Conservation (phyloP, 2,888 invertebrate genomes). For the Glaucopsyche alexis region DNA sequence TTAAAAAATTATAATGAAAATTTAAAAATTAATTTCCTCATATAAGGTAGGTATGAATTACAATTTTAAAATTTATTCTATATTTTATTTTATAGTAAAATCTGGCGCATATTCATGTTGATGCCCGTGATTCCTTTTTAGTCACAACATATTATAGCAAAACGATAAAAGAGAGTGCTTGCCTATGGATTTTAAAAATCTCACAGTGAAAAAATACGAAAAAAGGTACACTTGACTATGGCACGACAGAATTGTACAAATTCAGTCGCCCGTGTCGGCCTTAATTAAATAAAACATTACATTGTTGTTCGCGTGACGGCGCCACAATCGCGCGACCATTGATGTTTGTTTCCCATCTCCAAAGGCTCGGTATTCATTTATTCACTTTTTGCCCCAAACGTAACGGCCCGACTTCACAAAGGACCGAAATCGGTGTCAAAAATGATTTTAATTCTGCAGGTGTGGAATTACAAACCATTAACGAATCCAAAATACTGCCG, state of each 20-base stretch:
- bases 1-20: too few relatives aligned
- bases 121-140: too few relatives aligned
- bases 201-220: not conserved
- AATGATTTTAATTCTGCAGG: constrained; percentile 18
- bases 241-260: not conserved
- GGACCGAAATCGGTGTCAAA: constrained; percentile 27
- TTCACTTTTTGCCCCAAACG: constrained; percentile 23
- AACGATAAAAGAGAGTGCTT: too few relatives aligned
- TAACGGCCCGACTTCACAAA: constrained; percentile 15
- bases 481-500: not conserved
- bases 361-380: constrained; percentile 11
- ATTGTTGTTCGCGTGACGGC: constrained; percentile 18
- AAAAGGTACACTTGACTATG: not conserved
- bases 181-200: not conserved
- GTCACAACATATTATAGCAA: too few relatives aligned
- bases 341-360: constrained; percentile 11
- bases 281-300: not conserved
- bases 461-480: constrained; percentile 13
- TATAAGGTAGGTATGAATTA: too few relatives aligned
- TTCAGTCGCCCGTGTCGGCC: not conserved
- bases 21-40: too few relatives aligned
- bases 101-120: too few relatives aligned
- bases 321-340: not conserved
- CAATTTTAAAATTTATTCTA: too few relatives aligned
- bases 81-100: not conserved